Evolutionary conservation across 2,797 vertebrate genomes (phyloP).

Genomic region (Tinamus major): DNA sequence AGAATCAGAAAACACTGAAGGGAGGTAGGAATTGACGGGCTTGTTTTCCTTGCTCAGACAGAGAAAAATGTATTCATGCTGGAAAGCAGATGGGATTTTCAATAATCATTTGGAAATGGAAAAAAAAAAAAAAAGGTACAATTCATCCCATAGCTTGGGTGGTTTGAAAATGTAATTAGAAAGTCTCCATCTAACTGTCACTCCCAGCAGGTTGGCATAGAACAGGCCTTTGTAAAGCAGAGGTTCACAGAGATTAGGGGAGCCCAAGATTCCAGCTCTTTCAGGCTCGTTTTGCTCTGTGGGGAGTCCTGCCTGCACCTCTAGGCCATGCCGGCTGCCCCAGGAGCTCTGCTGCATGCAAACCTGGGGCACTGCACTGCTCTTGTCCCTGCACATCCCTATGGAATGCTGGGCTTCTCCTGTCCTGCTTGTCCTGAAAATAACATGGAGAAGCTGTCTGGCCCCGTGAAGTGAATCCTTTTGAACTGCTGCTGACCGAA

Average conservation of each 20-base stretch:
- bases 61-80: background rate
- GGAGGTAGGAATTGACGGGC: background rate
- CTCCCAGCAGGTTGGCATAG: background rate
- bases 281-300: rapidly evolving
- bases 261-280: rapidly evolving
- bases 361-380: background rate
- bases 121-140: too few species aligned
- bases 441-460: background rate
- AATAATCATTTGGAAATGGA: background rate
- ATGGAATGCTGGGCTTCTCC: background rate
- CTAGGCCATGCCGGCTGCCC: background rate
- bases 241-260: background rate
- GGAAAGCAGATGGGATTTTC: background rate
- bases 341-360: background rate
- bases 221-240: background rate
- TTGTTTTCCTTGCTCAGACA: background rate
- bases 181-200: background rate
- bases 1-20: background rate
- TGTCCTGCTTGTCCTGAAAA: background rate
- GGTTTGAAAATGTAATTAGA: background rate
- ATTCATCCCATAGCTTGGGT: background rate
- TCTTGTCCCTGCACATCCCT: background rate
- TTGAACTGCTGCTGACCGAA: background rate
- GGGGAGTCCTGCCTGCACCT: background rate
- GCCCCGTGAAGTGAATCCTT: background rate